phyloP scores from a whole-genome alignment of 1,140 invertebrate species.

The Drosophila burlai region DNA sequence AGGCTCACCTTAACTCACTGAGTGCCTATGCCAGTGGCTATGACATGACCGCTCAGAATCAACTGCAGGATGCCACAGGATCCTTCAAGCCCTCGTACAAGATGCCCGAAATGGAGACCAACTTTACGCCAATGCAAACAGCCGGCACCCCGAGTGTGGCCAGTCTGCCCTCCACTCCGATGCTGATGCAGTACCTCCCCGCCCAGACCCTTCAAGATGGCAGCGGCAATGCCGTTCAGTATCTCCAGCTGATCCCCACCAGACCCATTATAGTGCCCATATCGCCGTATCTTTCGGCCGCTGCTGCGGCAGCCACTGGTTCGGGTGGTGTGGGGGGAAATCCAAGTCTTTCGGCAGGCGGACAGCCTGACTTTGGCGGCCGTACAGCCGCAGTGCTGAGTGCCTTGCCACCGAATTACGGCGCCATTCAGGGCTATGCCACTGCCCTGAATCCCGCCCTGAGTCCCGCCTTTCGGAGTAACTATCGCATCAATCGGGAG shows the following conservation, averaged over 20 bases:
- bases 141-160: constrained; percentile 35
- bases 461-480: constrained; percentile 51
- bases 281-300: constrained; percentile 62
- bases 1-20: constrained; percentile 73
- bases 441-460: constrained; percentile 27
- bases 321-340: neutral
- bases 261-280: constrained; percentile 83
- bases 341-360: constrained; percentile 8
- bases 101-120: constrained; percentile 80
- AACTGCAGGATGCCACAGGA: neutral
- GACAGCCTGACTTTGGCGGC: constrained; percentile 14
- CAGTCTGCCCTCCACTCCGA: constrained; percentile 84
- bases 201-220: constrained; percentile 69
- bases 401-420: constrained; percentile 56
- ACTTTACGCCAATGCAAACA: constrained; percentile 77
- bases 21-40: constrained; percentile 75
- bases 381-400: constrained; percentile 47
- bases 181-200: constrained; percentile 87
- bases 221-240: constrained; percentile 67
- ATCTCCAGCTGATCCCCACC: constrained; percentile 80
- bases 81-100: constrained; percentile 80
- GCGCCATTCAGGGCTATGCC: constrained; percentile 54
- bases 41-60: constrained; percentile 38
- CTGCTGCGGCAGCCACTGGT: neutral
- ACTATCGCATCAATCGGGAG: constrained; percentile 77